Conservation (phyloP, 2,797 vertebrate species). For the Sebastes taczanowskii region DNA sequence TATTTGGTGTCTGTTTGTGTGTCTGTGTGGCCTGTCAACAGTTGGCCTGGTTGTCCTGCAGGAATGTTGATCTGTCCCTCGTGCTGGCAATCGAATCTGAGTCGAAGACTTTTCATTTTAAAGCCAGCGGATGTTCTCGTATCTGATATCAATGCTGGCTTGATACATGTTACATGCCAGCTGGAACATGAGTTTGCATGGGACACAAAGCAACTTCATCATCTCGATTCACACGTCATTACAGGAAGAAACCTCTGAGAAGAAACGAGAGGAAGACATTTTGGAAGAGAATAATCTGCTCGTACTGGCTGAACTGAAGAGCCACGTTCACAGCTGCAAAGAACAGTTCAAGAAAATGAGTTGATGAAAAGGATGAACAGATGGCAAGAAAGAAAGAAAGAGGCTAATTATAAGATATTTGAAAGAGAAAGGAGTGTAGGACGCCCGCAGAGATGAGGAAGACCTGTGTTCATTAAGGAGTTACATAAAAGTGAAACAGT, state of each 20-base stretch:
- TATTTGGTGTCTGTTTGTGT: conserved; percentile 27
- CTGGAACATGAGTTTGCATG: conserved; percentile 12
- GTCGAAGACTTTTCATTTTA: conserved; percentile 27
- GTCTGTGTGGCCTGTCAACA: conserved; percentile 32
- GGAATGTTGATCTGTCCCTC: conserved; percentile 31
- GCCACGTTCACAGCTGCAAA: not conserved
- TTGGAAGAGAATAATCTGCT: not conserved
- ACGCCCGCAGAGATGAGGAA: not conserved
- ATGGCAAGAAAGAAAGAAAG: not conserved
- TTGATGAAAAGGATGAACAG: not conserved
- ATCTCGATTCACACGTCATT: conserved; percentile 5
- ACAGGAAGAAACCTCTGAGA: not conserved
- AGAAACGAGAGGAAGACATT: conserved; percentile 6
- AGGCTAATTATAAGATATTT: conserved; percentile 11
- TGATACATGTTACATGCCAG: not conserved
- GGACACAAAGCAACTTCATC: conserved; percentile 7
- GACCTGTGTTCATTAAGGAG: not conserved
- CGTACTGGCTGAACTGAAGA: not conserved
- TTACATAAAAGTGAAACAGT: conserved; percentile 4
- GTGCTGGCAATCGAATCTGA: conserved; percentile 19
- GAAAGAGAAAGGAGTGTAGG: not conserved
- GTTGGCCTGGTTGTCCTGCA: conserved; percentile 16
- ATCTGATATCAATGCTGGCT: conserved; percentile 33
- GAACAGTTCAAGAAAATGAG: conserved; percentile 9
- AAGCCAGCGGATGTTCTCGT: conserved; percentile 30